phyloP scores from a whole-genome alignment of 2,113 vertebrate genomes.

The Sylvietta virens region DNA sequence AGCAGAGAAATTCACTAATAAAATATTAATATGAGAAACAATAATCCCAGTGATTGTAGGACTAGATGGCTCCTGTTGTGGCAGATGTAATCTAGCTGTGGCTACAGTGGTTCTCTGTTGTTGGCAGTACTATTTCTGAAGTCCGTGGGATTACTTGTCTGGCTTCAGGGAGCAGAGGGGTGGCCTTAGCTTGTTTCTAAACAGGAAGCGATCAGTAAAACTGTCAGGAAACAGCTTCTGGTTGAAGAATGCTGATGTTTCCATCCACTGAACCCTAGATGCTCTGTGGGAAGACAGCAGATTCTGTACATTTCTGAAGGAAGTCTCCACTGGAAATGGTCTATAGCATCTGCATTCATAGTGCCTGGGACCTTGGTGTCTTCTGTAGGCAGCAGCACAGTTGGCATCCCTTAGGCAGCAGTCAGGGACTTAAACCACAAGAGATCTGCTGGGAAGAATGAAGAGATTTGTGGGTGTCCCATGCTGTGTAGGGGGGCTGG shows the following conservation, averaged over 20 bases:
- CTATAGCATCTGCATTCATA: neutral
- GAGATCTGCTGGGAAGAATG: neutral
- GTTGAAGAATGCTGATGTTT: neutral
- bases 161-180: neutral
- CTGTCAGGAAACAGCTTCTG: neutral
- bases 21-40: neutral
- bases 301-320: neutral
- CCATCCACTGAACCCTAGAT: neutral
- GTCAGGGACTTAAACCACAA: neutral
- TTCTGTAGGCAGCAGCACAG: neutral
- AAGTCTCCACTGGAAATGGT: neutral
- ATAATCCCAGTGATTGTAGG: neutral
- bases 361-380: neutral
- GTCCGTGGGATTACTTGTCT: neutral
- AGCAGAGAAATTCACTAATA: neutral
- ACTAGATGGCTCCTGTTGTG: neutral
- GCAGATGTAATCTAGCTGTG: neutral
- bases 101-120: neutral
- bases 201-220: neutral
- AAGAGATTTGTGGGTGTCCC: neutral
- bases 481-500: neutral
- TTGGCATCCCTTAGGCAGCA: neutral
- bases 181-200: neutral
- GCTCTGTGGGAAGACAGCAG: neutral
- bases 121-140: neutral